These are phyloP conservation scores for Paratilapia polleni DNA, from an alignment of 2,113 vertebrate genomes.

Conservation along the genomic window DNA sequence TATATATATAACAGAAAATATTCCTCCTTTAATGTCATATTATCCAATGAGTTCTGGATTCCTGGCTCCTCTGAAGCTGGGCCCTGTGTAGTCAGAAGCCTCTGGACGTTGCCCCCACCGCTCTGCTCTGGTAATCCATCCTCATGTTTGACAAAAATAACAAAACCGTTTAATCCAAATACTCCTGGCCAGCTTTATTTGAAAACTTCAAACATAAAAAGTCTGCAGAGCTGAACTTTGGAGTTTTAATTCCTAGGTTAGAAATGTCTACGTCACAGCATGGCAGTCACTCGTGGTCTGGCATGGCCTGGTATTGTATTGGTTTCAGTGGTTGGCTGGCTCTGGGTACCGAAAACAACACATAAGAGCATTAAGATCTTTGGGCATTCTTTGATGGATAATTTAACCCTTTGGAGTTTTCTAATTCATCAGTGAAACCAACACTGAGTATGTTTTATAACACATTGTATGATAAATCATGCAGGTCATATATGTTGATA, in stretches of 20 bases:
- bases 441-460: neutral
- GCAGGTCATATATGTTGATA: neutral
- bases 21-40: too few relatives aligned
- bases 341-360: neutral
- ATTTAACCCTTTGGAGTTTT: conserved; percentile 3
- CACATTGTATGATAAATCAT: neutral
- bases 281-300: neutral
- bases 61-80: neutral
- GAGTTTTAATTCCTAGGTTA: conserved; percentile 31
- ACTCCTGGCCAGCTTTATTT: neutral
- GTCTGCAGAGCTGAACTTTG: conserved; percentile 12
- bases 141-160: conserved; percentile 17
- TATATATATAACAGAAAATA: too few relatives aligned
- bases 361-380: conserved; percentile 60
- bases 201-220: conserved; percentile 4
- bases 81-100: neutral
- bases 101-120: accelerated
- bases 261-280: conserved; percentile 5
- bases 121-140: neutral
- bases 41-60: too few relatives aligned
- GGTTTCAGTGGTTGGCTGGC: conserved; percentile 20
- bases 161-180: neutral
- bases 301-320: neutral
- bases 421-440: neutral
- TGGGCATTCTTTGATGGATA: conserved; percentile 32